phyloP scores from a whole-genome alignment of 2,888 invertebrate genomes.

The Allolobophora icterica region DNA sequence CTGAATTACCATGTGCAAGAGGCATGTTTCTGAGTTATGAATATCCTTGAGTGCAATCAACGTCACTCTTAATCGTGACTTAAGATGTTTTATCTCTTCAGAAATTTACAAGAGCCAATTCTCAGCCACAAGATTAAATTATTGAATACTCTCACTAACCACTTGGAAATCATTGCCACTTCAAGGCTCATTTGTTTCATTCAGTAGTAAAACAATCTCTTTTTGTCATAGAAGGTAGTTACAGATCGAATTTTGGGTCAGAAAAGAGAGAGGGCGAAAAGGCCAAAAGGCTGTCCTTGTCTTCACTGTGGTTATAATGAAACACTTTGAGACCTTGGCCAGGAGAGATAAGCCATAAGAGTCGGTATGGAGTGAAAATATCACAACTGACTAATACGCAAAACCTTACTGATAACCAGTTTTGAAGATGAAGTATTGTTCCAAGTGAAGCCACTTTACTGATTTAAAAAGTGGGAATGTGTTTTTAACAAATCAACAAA shows the following conservation, averaged over 20 bases:
- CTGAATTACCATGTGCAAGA: background rate
- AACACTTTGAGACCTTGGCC: background rate
- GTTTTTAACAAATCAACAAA: background rate
- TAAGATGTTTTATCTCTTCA: too few relatives aligned
- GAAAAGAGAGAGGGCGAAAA: background rate
- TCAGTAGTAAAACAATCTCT: background rate
- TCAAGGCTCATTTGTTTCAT: background rate
- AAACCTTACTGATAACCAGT: background rate
- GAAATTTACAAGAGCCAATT: too few relatives aligned
- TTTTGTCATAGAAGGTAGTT: background rate
- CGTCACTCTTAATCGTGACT: too few relatives aligned
- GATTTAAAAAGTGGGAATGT: background rate
- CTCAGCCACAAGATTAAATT: too few relatives aligned
- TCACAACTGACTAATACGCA: background rate
- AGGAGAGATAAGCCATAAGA: background rate
- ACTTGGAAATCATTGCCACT: background rate
- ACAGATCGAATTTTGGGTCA: background rate
- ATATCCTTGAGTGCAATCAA: background rate
- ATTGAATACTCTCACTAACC: background rate
- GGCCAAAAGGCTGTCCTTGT: background rate
- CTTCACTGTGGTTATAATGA: background rate
- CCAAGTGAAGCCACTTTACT: background rate
- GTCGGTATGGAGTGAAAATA: background rate
- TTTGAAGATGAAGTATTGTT: background rate
- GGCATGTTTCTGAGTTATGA: background rate